Conservation (phyloP, 2,888 invertebrate genomes). For the Clostera curtula region DNA sequence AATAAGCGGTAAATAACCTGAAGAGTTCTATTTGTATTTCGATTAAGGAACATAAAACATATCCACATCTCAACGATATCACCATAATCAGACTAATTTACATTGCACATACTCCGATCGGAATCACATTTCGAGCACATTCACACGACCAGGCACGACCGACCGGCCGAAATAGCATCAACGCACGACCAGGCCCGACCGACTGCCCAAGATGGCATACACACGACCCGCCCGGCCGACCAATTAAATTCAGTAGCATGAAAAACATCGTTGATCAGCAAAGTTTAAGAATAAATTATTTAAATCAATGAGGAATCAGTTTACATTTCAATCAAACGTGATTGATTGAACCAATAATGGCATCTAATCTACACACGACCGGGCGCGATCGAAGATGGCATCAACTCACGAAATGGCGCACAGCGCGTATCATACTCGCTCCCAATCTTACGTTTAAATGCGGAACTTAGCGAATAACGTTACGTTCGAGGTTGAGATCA, state of each 20-base stretch:
- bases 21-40: constrained; percentile 72
- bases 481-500: constrained; percentile 73
- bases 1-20: constrained; percentile 69
- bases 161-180: too few relatives aligned
- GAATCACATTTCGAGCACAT: constrained; percentile 56
- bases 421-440: constrained; percentile 60
- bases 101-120: constrained; percentile 66
- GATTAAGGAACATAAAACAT: constrained; percentile 74
- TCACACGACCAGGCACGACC: too few relatives aligned
- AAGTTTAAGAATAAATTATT: too few relatives aligned
- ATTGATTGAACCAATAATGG: too few relatives aligned
- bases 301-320: too few relatives aligned
- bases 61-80: constrained; percentile 71
- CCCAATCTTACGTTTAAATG: constrained; percentile 72
- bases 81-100: constrained; percentile 73
- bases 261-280: too few relatives aligned
- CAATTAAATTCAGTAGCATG: too few relatives aligned
- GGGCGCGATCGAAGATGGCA: too few relatives aligned
- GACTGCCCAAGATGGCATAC: too few relatives aligned
- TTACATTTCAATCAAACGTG: too few relatives aligned
- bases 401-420: constrained; percentile 52
- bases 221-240: constrained; percentile 45
- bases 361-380: too few relatives aligned
- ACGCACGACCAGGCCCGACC: too few relatives aligned
- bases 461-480: constrained; percentile 70